Conservation (phyloP, 2,888 invertebrate genomes). For the Scaptomyza reducta region DNA sequence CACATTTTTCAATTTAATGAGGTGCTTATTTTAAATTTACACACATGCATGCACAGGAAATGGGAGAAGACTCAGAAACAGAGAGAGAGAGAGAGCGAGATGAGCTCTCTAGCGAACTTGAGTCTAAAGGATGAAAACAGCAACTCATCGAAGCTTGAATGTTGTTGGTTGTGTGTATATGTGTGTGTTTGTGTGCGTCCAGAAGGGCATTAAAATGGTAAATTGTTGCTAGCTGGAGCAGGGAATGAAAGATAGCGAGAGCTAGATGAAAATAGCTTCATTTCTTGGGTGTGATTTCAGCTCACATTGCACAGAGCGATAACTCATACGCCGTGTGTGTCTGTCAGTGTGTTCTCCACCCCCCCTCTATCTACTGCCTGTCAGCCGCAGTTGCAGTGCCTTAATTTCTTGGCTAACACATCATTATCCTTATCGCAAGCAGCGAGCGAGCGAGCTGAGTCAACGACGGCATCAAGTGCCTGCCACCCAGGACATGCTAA, state of each 20-base stretch:
- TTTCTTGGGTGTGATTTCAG: conserved; percentile 42
- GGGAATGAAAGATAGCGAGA: conserved; percentile 8
- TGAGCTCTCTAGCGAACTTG: no score
- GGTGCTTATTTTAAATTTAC: conserved; percentile 79
- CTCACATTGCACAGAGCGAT: conserved; percentile 48
- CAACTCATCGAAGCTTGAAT: conserved; percentile 36
- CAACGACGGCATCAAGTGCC: conserved; percentile 53
- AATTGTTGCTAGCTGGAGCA: conserved; percentile 56
- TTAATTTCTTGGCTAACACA: conserved; percentile 52
- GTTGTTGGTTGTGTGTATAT: background rate
- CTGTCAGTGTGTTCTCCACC: conserved; percentile 6
- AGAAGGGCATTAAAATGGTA: conserved; percentile 71
- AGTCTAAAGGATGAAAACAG: no score
- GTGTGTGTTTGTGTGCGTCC: conserved; percentile 24
- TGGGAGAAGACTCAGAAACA: conserved; percentile 2
- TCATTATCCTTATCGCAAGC: conserved; percentile 59
- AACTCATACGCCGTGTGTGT: conserved; percentile 64
- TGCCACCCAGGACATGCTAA: conserved; percentile 4
- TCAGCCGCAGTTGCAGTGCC: conserved; percentile 15
- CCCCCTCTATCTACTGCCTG: background rate
- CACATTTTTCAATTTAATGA: conserved; percentile 82
- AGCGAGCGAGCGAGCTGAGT: conserved; percentile 4
- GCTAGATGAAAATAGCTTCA: conserved; percentile 55
- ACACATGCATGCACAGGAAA: conserved; percentile 63
- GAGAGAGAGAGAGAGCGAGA: background rate